Base-by-base conservation (phyloP, 2,113 vertebrate genomes). In the Oryzias woworae region DNA sequence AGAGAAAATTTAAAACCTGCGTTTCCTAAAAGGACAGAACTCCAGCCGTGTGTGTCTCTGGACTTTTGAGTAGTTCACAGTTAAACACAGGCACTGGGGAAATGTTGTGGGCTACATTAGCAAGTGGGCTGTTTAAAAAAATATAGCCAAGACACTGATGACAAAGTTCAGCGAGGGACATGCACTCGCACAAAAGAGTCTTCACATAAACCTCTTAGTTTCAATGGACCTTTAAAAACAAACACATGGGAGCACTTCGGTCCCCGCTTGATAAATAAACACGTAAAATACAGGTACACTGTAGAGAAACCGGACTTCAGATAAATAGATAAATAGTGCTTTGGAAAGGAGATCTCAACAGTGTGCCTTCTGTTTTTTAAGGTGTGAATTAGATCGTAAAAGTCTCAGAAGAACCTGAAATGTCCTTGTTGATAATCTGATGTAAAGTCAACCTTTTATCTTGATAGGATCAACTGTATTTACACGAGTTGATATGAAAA, bases 11-110 rank as follows among this genome's bases (percentile, higher is more conserved):
- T 28, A 0, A 43, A 56, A 63, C 8, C 15, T 13, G 0, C 3
- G 46, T 46, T 53, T 59, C 48, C 3, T 31, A 14, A 59, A 57
- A 51, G 20, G 49, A 72, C 62, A 72, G 62, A 76, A 56, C 62
- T 77, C 49, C 14, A 61, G 48, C 61, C 43, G 63, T 43, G 2
- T 14, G 6, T n/a, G 73, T 51, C 76, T 78, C 69, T 57, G 74
- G 66, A 64, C 67, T 67, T 41, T 71, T 61, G 42, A 70, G 55
- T 89, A 91, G 84, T 95, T 95, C 94, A 96, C 95, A 97, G 95
- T 95, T 94, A 93, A 87, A 92, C 93, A 95, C 95, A 97, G 96
- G 96, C 97, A 96, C 96, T 96, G 94, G 96, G 94, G 94, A 96
- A 96, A 85, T 94, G 93, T 93, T 91, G 92, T 92, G 92, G 93